Base-by-base conservation (phyloP, 2,113 vertebrate genomes). In the Embiotoca jacksoni region DNA sequence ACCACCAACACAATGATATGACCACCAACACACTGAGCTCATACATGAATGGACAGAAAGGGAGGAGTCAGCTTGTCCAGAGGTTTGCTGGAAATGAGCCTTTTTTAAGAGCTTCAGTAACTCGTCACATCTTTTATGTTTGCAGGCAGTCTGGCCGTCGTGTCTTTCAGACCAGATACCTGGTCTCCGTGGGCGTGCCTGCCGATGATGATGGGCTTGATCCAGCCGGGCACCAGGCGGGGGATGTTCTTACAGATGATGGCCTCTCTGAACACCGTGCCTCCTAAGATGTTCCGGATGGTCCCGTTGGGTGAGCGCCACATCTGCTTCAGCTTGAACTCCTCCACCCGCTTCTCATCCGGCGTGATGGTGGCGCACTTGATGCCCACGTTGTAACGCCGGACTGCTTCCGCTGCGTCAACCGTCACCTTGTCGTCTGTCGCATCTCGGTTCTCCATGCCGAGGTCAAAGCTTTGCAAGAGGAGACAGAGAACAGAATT, bases 241-340 rank as follows among this genome's bases (percentile, higher is more conserved):
- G 98, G 98, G 78, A 99, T 97, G 89, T 99, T 99, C 92, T 96
- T 96, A 85, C 98, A 99, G 90, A 99, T 96, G 84, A 99, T 99
- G 32, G 98, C 96, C 88, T 99, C 98, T 30, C 98, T 94, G 95
- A 99, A 99, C 88, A 99, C 98, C 0, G 98, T 99, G 66, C 98
- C 98, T 7, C 98, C 98, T 4, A 99, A 92, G 92, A 99, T 99
- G 91, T 99, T 99, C 23, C 98, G 94, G 89, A 99, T 99, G 79
- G 98, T 99, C 46, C 98, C 98, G 15, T 99, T 99, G 23, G 98
- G 98, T 1, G 98, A 99, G 50, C 97, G 97, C 98, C 98, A 99
- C 98, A 99, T 99, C 90, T 98, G 95, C 89, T 98, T 99, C 35
- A 99, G 68, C 80, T 97, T 97, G 93, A 99, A 99, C 89, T 99